Evolutionary conservation across 53 echinoderm and acorn worm species (phyloP), one percentile per base, ranked within the genome.

Genomic region (Henricia sp.): DNA sequence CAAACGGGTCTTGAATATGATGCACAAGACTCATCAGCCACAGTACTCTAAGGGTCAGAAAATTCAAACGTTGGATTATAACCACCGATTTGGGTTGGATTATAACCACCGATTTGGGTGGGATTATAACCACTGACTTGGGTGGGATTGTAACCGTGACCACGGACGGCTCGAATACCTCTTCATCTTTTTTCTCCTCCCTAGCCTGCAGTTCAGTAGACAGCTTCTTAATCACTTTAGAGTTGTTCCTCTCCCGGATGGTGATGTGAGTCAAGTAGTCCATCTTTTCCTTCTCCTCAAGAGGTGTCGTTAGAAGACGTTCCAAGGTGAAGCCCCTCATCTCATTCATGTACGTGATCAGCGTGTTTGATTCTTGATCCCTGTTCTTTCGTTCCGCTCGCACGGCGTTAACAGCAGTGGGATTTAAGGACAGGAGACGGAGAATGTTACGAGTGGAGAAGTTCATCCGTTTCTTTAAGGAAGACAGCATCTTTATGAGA

Each of bases 231-330:
- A 97, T 97, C 41, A 97, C 91, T 74, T 88, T 83, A 32, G 94
- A 90, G 72, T 97, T 97, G 67, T 97, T 97, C 42, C 87, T 89
- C 86, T 97, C 97, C 20, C 97, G 58, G 52, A 97, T 89, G 20
- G 94, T 92, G 37, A 97, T 97, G 77, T 94, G 89, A 57, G 53
- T 73, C 55, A 97, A 82, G 72, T 97, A 97, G 50, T 97, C 92
- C 11, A 86, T 94, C 73, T 97, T 97, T 54, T 94, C 90, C 52
- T 97, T 92, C 52, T 97, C 97, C 74, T 97, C 97, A 33, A 97
- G 77, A 10, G 97, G 97, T 2, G 97, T 97, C 12, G 97, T 94
- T 37, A 94, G 80, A 54, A 97, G 72, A 67, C 94, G 90, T 72
- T 92, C 94, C 83, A 97, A 60, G 66, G 90, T 94, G 24, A 97